Conservation (phyloP, 2,113 vertebrate species). For the Boulengeromyrus knoepffleri region DNA sequence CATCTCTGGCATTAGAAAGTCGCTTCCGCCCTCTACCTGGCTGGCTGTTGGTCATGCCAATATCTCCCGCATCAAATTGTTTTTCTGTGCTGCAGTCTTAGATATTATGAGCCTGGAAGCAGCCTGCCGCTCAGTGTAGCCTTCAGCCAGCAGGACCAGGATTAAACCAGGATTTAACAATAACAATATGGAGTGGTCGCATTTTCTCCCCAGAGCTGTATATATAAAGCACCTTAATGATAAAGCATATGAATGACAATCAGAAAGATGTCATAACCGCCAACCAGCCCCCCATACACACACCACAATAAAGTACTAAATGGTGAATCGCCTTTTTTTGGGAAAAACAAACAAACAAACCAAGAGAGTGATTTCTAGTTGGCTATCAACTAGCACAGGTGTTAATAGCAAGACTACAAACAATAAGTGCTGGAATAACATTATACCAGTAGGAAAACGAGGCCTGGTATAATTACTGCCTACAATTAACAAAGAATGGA, state of each 20-base stretch:
- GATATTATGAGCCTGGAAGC: background rate
- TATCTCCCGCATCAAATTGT: background rate
- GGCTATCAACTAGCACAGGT: background rate
- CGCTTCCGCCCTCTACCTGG: background rate
- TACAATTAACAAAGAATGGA: background rate
- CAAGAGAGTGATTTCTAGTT: background rate
- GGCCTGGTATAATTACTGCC: background rate
- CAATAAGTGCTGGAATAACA: conserved; percentile 6
- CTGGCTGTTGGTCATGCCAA: background rate
- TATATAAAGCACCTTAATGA: background rate
- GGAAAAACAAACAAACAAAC: background rate
- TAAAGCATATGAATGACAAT: background rate
- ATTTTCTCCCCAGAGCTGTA: background rate
- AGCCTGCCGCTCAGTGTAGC: background rate
- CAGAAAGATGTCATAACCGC: background rate
- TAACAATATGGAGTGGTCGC: background rate
- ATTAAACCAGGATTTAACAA: background rate
- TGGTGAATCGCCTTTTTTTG: background rate
- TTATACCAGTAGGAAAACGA: background rate
- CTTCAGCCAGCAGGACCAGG: background rate
- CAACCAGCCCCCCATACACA: background rate
- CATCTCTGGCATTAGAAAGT: background rate
- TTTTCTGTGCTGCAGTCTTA: background rate
- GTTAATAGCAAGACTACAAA: background rate
- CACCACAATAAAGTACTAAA: background rate